Base-by-base conservation (phyloP, 2,888 invertebrate species). In the Masnerella sp. region DNA sequence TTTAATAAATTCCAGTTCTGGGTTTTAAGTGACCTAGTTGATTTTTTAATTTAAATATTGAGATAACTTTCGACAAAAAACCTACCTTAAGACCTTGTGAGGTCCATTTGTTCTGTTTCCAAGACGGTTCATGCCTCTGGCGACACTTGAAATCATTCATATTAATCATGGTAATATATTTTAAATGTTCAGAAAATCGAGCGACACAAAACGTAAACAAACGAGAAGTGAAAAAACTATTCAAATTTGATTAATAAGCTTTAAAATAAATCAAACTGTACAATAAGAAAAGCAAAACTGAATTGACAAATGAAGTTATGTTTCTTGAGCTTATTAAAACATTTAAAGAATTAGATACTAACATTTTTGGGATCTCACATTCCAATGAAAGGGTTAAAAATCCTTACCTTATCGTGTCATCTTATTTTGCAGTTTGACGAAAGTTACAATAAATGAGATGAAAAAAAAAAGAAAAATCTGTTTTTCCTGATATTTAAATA, bases 171-270 rank as follows among this genome's bases (percentile, higher is more conserved):
- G 56, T 12, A 42, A 45, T 15, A 20, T 40, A 18, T 22, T 38
- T 34, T 17, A 59, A 14, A 59, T 59, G 15, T 17, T 17, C 22
- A 45, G 32, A 52, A 67, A 62, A 68, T 68, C 64, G 75, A 75
- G 75, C 75, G 75, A 75, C 75, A 75, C 68, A 68, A 67, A 75
- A 75, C 71, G 75, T 75, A 75, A 75, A 71, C 75, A 67, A 61
- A 75, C 68, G 74, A 70, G 70, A 58, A 74, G 36, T 45, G 5
- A 43, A 51, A 51, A 43, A 49, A n/a, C 28, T 45, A 25, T 20
- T 14, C 5, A 36, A n/a, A n/a, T n/a, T n/a, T n/a, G n/a, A 25
- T 45, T 47, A 5, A 12, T 28, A 28, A 20, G 17, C 2, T 43
- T 20, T 15, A 8, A 28, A 28, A 47, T 14, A 30, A 25, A n/a